phyloP scores from a whole-genome alignment of 2,797 vertebrate species.

The Pipistrellus kuhlii region DNA sequence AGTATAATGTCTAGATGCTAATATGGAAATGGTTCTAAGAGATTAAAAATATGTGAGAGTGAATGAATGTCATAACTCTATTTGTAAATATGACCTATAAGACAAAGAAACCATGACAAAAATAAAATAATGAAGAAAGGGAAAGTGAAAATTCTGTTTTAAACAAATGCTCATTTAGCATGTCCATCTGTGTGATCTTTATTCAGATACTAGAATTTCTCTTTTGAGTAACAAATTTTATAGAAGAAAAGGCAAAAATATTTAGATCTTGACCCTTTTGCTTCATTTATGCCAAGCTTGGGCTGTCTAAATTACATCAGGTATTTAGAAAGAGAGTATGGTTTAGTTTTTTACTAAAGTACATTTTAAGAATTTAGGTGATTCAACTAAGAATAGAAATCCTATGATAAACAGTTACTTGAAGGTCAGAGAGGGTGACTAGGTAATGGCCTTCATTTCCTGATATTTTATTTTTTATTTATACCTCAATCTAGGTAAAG shows the following conservation, averaged over 20 bases:
- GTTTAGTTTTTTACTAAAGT: conserved; percentile 29
- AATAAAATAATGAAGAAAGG: background rate
- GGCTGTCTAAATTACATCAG: conserved; percentile 3
- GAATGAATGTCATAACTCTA: background rate
- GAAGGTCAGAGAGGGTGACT: conserved; percentile 6
- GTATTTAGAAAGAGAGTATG: background rate
- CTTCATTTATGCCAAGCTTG: background rate
- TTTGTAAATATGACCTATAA: background rate
- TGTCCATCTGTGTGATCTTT: background rate
- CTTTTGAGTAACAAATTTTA: background rate
- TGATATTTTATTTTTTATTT: background rate
- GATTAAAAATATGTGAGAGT: conserved; percentile 41
- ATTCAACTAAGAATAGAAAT: conserved; percentile 23
- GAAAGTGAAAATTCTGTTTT: conserved; percentile 11
- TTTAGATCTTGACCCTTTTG: conserved; percentile 30
- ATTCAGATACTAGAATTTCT: background rate
- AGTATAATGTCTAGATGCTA: conserved; percentile 46
- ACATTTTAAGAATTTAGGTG: background rate
- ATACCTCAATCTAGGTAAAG: background rate
- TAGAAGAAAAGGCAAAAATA: background rate
- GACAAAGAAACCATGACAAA: conserved; percentile 18
- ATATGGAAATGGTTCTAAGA: conserved; percentile 51
- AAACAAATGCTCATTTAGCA: background rate
- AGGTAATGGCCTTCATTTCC: background rate
- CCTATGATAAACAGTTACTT: conserved; percentile 6